These are phyloP conservation scores for Dreissena polymorpha DNA, from an alignment of 1,140 invertebrate genomes.

Conservation along the genomic window DNA sequence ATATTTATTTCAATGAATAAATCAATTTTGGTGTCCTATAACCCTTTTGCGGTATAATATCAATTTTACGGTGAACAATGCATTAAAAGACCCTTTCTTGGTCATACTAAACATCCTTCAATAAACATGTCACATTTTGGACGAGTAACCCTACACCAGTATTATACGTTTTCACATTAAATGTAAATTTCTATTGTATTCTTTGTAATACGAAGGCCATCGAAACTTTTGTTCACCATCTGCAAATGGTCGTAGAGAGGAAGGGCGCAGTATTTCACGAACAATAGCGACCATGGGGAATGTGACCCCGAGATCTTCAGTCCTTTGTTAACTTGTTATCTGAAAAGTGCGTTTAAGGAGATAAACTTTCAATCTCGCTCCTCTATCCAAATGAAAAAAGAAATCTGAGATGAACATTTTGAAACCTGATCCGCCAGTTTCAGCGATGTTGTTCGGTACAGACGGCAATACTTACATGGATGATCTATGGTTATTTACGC, in stretches of 20 bases:
- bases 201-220: conserved; percentile 41
- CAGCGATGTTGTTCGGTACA: too few species aligned
- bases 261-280: conserved; percentile 18
- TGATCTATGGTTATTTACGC: too few species aligned
- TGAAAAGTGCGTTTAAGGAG: conserved; percentile 41
- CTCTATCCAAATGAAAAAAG: background rate
- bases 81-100: conserved; percentile 25
- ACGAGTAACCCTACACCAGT: conserved; percentile 26
- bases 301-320: conserved; percentile 34
- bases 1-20: conserved; percentile 53
- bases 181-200: conserved; percentile 56
- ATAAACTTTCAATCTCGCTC: conserved; percentile 50
- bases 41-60: conserved; percentile 45
- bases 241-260: conserved; percentile 33
- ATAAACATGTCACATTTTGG: conserved; percentile 49
- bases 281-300: conserved; percentile 42
- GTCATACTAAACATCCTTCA: conserved; percentile 47
- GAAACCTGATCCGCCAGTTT: background rate
- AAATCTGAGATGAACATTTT: conserved; percentile 7
- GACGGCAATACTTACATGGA: too few species aligned
- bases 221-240: conserved; percentile 27
- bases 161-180: conserved; percentile 55
- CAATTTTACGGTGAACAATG: conserved; percentile 44
- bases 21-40: conserved; percentile 34
- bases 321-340: conserved; percentile 44